Conservation (phyloP, 2,797 vertebrate genomes). For the Serranus cabrilla region DNA sequence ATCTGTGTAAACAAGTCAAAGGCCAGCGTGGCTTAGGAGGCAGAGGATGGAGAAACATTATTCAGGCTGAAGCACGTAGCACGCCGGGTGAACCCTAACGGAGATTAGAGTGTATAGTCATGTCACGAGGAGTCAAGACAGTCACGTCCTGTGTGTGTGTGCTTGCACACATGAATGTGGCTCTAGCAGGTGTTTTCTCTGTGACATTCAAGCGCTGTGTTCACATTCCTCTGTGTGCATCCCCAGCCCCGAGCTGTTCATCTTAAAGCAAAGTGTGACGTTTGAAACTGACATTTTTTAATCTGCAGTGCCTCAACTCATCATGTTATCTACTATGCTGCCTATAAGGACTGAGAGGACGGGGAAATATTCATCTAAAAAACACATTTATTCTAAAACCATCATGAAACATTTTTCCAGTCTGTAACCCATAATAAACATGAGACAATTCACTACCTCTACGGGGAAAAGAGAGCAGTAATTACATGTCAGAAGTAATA, state of each 20-base stretch:
- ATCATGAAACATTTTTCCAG: slow-evolving; percentile 26
- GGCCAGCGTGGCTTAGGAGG: slow-evolving; percentile 59
- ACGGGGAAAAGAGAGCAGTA: slow-evolving; percentile 23
- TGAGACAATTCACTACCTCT: slow-evolving; percentile 13
- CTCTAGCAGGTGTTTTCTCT: slow-evolving; percentile 51
- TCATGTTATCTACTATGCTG: slow-evolving; percentile 73
- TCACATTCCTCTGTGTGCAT: slow-evolving; percentile 49
- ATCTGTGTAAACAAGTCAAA: slow-evolving; percentile 83
- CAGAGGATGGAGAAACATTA: slow-evolving; percentile 59
- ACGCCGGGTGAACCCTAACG: slow-evolving; percentile 38
- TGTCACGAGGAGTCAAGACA: slow-evolving; percentile 66
- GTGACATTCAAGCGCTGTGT: slow-evolving; percentile 46
- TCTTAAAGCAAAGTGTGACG: slow-evolving; percentile 64
- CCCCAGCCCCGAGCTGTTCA: slow-evolving; percentile 57
- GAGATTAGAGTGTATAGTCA: slow-evolving; percentile 65
- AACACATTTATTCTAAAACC: slow-evolving; percentile 41
- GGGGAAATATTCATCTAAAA: slow-evolving; percentile 50
- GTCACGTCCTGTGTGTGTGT: slow-evolving; percentile 57
- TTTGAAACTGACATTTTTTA: slow-evolving; percentile 81
- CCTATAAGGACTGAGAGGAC: slow-evolving; percentile 39
- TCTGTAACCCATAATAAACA: slow-evolving; percentile 20
- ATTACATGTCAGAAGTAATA: slow-evolving; percentile 31
- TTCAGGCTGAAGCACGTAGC: slow-evolving; percentile 56
- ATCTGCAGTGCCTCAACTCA: slow-evolving; percentile 71
- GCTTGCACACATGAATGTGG: slow-evolving; percentile 22